Base-by-base conservation (phyloP, 2,113 vertebrate genomes). In the Xiphias gladius region DNA sequence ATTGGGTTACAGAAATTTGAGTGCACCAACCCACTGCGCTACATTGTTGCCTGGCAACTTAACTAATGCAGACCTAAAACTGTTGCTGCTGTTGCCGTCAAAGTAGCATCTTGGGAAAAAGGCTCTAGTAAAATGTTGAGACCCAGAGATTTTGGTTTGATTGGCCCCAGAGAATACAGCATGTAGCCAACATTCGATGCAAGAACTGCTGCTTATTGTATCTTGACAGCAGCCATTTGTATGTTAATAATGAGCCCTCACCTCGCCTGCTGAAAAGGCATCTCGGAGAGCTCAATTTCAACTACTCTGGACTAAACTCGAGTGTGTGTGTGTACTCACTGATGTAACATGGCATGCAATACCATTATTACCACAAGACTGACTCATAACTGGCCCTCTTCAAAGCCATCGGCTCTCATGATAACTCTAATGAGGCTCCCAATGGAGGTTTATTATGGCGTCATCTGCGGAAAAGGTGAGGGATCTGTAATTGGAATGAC, bases 41-140 rank as follows among this genome's bases (percentile, higher is more conserved):
- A 70, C 84, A 77, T 87, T 89, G 93, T 94, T 94, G 93, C 93
- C 88, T 90, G 93, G 93, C 93, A 94, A 94, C 93, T 90, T 91
- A 87, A 88, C 84, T 76, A 88, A 92, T 92, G 88, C 83, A 86
- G 79, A 76, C 65, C 79, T 76, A 35, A 73, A 77, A 85, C 46
- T 84, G 67, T 74, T 76, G 73, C 71, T 7, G 65, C 73, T 57
- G 69, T 68, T 75, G 68, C 83, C 69, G 83, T 86, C 70, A 71
- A 76, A 71, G 83, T 70, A 72, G 80, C 35, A 78, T 86, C 83
- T 59, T 52, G 62, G 80, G 59, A 5, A 58, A 76, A 66, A 61
- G 12, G 64, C 76, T 65, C 50, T 35, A 89, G 57, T 76, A 70
- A 88, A 80, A 78, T 43, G 77, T 80, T 72, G 52, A 86, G 59